Evolutionary conservation across 1,140 invertebrate genomes (phyloP).

Genomic region (Drosophila varians): DNA sequence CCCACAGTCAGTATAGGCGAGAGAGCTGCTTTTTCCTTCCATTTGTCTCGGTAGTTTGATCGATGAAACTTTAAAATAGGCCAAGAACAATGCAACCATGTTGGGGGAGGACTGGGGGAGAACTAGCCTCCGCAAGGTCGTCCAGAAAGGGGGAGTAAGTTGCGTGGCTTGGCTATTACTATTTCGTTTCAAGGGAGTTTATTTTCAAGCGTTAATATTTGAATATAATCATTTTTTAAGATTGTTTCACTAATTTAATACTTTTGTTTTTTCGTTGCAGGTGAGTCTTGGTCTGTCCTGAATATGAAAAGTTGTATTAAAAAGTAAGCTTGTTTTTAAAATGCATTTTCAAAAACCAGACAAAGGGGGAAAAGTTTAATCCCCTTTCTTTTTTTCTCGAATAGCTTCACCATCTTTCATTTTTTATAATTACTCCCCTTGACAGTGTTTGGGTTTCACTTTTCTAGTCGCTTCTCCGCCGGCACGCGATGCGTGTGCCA

Average conservation of each 20-base stretch:
- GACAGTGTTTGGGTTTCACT: constrained; percentile 68
- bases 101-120: background rate
- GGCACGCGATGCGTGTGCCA: constrained; percentile 48
- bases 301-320: background rate
- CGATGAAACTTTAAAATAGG: constrained; percentile 59
- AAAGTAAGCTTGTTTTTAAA: background rate
- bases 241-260: background rate
- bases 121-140: constrained; percentile 18
- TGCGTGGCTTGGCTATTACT: constrained; percentile 3
- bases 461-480: constrained; percentile 30
- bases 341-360: too few relatives aligned
- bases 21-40: constrained; percentile 12
- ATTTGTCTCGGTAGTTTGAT: constrained; percentile 46
- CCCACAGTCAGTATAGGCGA: background rate
- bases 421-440: constrained; percentile 49
- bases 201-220: too few relatives aligned
- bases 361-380: too few relatives aligned
- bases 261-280: background rate
- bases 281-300: background rate
- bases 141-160: constrained; percentile 11
- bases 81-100: constrained; percentile 30
- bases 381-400: background rate
- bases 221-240: too few relatives aligned
- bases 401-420: background rate
- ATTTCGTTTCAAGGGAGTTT: too few relatives aligned